Evolutionary conservation across 2,888 invertebrate species (phyloP), one percentile per base, ranked within the genome.

Genomic region (Eurois occulta): DNA sequence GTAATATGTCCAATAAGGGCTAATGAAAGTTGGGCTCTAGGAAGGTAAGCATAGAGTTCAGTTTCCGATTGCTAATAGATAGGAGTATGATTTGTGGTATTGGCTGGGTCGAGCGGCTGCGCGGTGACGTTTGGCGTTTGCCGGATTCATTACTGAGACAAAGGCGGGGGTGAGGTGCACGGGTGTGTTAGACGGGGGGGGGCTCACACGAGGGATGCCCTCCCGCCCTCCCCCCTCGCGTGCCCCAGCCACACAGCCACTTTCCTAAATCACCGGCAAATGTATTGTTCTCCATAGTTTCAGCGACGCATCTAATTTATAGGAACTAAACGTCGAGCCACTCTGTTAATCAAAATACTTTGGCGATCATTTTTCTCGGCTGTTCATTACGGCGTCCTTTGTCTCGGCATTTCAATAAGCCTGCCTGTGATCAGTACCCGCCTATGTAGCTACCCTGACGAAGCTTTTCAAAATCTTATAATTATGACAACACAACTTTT

Each of bases 71-170:
- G 90, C 88, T 90, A 87, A 90, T 91, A 88, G 84, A 91, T 91
- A 86, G 91, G 90, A 89, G 89, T 94, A 93, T 94, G 95, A 94
- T 94, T 92, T 93, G 91, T 93, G 94, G 91, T 91, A 90, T 92
- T 87, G 92, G 92, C 88, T 78, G 81, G 86, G 89, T 87, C 86
- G 90, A 92, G 95, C 94, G 95, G 90, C 93, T 95, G 95, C 95
- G 95, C 96, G 92, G 91, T 95, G 95, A 94, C 93, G 94, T 94
- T 94, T 95, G 94, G 92, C 94, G 95, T 96, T 95, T 96, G 95
- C 94, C 93, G 95, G 96, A 95, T 96, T 96, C 96, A 96, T 96
- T 96, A 95, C 95, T 93, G 95, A 96, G 95, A 96, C 96, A 96
- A 96, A 96, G 92, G 89, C 90, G 92, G 91, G 90, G 82, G 90